A percentile compares a stretch with the other conserved stretches of the same genome.
Conservation (phyloP, 2,888 invertebrate species). For the Alentia gelatinosa region DNA sequence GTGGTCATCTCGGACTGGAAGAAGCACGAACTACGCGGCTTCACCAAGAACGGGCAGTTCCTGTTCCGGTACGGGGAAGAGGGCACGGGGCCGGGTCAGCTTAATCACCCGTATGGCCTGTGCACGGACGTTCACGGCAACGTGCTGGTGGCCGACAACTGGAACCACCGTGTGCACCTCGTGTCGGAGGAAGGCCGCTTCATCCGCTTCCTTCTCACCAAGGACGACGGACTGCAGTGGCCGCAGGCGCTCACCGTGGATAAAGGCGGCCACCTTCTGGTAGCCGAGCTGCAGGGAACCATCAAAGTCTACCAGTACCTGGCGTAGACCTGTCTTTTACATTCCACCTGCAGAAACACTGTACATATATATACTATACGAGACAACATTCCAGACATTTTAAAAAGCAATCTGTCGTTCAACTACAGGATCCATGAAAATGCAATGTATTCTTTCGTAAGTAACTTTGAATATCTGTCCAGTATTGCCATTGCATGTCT, state of each 20-base stretch:
- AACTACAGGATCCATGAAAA: neutral
- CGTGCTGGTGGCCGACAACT: constrained; percentile 67
- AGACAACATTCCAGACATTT: neutral
- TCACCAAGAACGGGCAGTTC: constrained; percentile 62
- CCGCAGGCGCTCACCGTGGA: constrained; percentile 65
- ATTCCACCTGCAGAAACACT: neutral
- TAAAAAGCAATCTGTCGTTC: neutral
- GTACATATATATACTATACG: neutral
- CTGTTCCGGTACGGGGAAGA: constrained; percentile 63
- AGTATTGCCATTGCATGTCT: neutral
- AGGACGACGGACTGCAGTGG: constrained; percentile 65
- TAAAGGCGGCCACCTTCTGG: constrained; percentile 61
- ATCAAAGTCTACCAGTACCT: constrained; percentile 67
- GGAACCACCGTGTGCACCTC: constrained; percentile 67
- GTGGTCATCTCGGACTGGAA: constrained; percentile 68
- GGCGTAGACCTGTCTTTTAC: constrained; percentile 54
- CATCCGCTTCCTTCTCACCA: constrained; percentile 63
- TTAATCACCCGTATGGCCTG: constrained; percentile 67
- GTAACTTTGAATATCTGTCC: neutral
- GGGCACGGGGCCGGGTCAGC: constrained; percentile 61
- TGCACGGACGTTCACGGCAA: constrained; percentile 65
- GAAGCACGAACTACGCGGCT: constrained; percentile 65
- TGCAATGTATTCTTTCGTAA: neutral
- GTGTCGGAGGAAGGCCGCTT: constrained; percentile 64
- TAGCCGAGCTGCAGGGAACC: constrained; percentile 66